A percentile compares a stretch with the other conserved stretches of the same genome.
These are phyloP conservation scores for Aphis craccivora DNA, from an alignment of 1,140 invertebrate species.

Conservation along the genomic window DNA sequence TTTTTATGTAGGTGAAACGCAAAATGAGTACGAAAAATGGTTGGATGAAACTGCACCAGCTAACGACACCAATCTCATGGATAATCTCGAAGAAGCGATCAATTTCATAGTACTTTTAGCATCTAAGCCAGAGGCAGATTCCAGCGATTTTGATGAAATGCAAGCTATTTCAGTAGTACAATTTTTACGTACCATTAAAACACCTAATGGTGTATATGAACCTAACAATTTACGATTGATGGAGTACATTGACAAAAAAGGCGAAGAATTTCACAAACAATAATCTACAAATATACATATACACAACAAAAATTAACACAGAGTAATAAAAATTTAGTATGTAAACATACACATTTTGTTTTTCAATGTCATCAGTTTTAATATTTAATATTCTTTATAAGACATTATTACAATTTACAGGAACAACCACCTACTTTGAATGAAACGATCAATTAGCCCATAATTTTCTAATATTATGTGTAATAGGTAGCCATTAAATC, in stretches of 20 bases:
- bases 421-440: too few species aligned
- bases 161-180: conserved; percentile 45
- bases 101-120: conserved; percentile 39
- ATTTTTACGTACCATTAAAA: conserved; percentile 37
- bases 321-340: background rate
- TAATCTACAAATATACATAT: background rate
- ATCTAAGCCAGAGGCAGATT: background rate
- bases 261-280: conserved; percentile 34
- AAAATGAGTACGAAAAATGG: background rate
- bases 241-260: conserved; percentile 50
- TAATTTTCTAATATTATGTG: too few species aligned
- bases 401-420: too few species aligned
- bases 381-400: too few species aligned
- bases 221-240: conserved; percentile 31
- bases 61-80: conserved; percentile 23
- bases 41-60: conserved; percentile 36
- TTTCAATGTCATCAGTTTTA: too few species aligned
- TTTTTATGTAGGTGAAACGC: background rate
- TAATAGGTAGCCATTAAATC: too few species aligned
- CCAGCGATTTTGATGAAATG: conserved; percentile 41
- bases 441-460: too few species aligned
- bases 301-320: background rate
- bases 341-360: background rate
- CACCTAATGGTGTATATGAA: conserved; percentile 32
- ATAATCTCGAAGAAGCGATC: conserved; percentile 42